A percentile compares a stretch with the other conserved stretches of the same genome.
These are phyloP conservation scores for Branchellion lobata DNA, from an alignment of 2,888 invertebrate species.

Conservation along the genomic window DNA sequence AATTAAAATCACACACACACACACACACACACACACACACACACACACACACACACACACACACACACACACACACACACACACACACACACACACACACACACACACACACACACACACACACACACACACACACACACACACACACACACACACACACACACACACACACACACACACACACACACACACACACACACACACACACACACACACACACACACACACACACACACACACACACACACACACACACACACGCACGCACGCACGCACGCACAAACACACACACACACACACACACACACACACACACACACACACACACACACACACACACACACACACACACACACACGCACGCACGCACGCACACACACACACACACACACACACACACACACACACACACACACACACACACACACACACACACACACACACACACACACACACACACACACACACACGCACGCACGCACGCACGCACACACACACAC, in stretches of 20 bases:
- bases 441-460: slow-evolving; percentile 1
- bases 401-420: slow-evolving; percentile 15
- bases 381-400: slow-evolving; percentile 16
- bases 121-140: slow-evolving; percentile 37
- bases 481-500: not conserved
- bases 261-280: slow-evolving; percentile 18
- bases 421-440: slow-evolving; percentile 21
- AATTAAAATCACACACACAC: slow-evolving; percentile 4
- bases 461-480: not conserved
- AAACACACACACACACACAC: slow-evolving; percentile 13
- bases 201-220: slow-evolving; percentile 29
- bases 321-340: slow-evolving; percentile 23
- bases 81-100: slow-evolving; percentile 25
- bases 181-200: slow-evolving; percentile 36
- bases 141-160: slow-evolving; percentile 29
- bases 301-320: slow-evolving; percentile 17
- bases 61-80: slow-evolving; percentile 23
- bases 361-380: slow-evolving; percentile 18
- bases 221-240: slow-evolving; percentile 19
- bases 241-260: slow-evolving; percentile 14
- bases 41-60: slow-evolving; percentile 23
- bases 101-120: slow-evolving; percentile 25
- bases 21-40: slow-evolving; percentile 25
- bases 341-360: slow-evolving; percentile 16
- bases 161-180: slow-evolving; percentile 25